A percentile compares a stretch with the other conserved stretches of the same genome.
Evolutionary conservation across 2,797 vertebrate genomes (phyloP).

Genomic region (Oreonectes daqikongensis): DNA sequence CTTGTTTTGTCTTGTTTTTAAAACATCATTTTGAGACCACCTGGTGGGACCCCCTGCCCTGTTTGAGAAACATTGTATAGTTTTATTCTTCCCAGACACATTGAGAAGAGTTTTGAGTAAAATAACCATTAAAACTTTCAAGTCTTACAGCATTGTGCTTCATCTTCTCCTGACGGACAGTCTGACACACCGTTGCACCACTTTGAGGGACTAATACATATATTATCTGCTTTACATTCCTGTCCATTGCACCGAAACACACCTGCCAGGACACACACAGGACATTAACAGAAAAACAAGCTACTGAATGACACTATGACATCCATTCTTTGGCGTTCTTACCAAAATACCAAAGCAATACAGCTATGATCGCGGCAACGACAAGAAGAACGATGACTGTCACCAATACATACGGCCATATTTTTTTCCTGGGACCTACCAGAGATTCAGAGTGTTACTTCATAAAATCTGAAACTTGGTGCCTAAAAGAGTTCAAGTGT

Average conservation of each 20-base stretch:
- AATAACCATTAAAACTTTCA: no score
- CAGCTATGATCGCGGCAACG: slow-evolving; percentile 57
- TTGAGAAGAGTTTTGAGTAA: no score
- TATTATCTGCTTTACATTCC: slow-evolving; percentile 65
- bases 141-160: slow-evolving; percentile 84
- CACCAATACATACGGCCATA: slow-evolving; percentile 54
- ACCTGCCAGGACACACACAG: background rate
- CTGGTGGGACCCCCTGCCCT: no score
- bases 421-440: slow-evolving; percentile 67
- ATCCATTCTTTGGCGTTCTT: slow-evolving; percentile 63
- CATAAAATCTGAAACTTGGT: background rate
- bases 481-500: no score
- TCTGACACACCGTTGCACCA: slow-evolving; percentile 84
- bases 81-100: no score
- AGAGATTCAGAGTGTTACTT: background rate
- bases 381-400: slow-evolving; percentile 53
- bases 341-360: slow-evolving; percentile 87
- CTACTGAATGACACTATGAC: background rate
- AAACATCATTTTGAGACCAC: no score
- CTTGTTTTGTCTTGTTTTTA: no score
- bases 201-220: slow-evolving; percentile 68
- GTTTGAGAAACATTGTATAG: no score
- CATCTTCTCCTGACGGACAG: slow-evolving; percentile 82
- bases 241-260: slow-evolving; percentile 55
- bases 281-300: background rate